These are phyloP conservation scores for Antigone vipio DNA, from an alignment of 2,113 vertebrate genomes.

Conservation along the genomic window DNA sequence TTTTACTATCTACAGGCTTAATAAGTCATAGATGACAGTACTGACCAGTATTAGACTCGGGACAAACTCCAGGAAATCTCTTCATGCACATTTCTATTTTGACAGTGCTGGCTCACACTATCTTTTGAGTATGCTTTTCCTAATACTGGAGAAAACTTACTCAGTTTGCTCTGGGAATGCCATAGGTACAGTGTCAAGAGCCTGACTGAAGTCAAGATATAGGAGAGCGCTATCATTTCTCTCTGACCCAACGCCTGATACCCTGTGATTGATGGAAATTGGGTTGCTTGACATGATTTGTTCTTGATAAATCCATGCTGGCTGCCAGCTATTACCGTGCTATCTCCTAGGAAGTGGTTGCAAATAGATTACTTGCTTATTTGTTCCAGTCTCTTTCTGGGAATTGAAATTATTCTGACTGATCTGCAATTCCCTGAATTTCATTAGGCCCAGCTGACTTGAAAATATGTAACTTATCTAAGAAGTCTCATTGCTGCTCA, in stretches of 20 bases:
- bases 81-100: not conserved
- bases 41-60: not conserved
- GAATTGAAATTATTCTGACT: conserved; percentile 34
- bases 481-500: not conserved
- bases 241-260: not conserved
- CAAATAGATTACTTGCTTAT: conserved; percentile 49
- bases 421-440: conserved; percentile 31
- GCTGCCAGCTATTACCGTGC: not conserved
- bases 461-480: not conserved
- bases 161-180: not conserved
- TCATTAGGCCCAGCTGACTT: not conserved
- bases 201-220: not conserved
- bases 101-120: not conserved
- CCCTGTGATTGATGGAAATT: not conserved
- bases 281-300: not conserved
- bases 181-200: not conserved
- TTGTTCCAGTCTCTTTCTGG: conserved; percentile 53
- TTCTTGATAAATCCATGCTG: not conserved
- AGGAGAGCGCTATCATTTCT: not conserved
- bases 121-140: not conserved
- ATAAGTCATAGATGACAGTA: not conserved
- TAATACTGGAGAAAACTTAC: not conserved
- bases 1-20: not conserved
- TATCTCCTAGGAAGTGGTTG: conserved; percentile 3
- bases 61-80: not conserved